Conservation (phyloP, 2,797 vertebrate species). For the Hypotaenidia okinawae region DNA sequence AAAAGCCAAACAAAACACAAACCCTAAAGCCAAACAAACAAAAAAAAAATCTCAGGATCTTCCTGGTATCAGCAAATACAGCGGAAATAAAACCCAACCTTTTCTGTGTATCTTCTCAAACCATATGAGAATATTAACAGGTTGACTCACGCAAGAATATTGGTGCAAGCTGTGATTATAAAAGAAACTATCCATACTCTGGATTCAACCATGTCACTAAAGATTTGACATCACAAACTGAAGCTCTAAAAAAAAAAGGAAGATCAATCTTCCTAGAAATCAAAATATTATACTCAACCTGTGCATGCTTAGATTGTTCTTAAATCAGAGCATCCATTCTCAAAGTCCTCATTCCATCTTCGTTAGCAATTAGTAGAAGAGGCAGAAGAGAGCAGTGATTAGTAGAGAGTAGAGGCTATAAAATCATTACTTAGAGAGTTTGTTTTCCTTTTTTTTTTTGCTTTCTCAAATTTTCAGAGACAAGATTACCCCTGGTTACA, state of each 20-base stretch:
- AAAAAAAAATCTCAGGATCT: background rate
- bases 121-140: background rate
- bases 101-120: constrained; percentile 14
- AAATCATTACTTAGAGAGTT: background rate
- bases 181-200: background rate
- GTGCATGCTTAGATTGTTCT: background rate
- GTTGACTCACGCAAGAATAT: background rate
- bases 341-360: background rate
- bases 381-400: background rate
- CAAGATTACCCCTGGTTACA: background rate
- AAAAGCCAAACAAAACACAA: background rate
- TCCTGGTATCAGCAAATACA: background rate
- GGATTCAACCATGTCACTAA: background rate
- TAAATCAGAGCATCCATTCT: background rate
- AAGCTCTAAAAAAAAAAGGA: background rate
- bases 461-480: background rate
- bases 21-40: background rate
- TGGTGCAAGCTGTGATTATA: background rate
- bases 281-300: background rate
- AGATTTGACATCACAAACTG: background rate
- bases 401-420: background rate
- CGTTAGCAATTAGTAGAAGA: background rate
- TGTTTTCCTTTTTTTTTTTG: background rate
- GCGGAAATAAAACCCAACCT: background rate
- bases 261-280: background rate